phyloP scores from a whole-genome alignment of 2,797 vertebrate genomes.

The Enteromius radiatus region DNA sequence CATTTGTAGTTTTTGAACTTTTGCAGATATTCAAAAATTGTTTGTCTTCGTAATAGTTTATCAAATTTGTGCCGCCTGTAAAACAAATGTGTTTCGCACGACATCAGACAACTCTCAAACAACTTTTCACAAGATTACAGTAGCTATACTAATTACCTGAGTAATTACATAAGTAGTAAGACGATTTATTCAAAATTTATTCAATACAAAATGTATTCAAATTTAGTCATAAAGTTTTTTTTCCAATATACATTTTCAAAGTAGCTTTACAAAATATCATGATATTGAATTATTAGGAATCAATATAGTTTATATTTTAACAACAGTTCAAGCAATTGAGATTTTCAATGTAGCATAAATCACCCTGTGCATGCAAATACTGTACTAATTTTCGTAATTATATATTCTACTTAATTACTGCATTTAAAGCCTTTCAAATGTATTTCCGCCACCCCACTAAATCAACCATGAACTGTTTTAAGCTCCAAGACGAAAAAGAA shows the following conservation, averaged over 20 bases:
- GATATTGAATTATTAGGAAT: neutral
- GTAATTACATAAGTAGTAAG: no score
- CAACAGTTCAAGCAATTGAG: neutral
- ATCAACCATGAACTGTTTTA: neutral
- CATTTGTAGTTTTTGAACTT: no score
- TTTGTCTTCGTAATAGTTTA: no score
- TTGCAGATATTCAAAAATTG: no score
- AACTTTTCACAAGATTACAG: no score
- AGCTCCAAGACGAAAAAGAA: neutral
- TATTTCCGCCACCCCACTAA: neutral
- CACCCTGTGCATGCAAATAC: neutral
- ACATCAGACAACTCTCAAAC: no score
- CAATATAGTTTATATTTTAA: no score
- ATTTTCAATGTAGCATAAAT: neutral
- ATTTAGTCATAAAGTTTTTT: no score
- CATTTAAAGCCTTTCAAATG: neutral
- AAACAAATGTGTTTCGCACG: no score
- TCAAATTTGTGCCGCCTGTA: no score
- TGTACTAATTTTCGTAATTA: neutral
- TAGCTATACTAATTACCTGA: neutral
- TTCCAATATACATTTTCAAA: neutral
- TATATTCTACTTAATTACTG: neutral
- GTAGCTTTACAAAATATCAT: neutral
- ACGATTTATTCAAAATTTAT: no score
- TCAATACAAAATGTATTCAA: no score